These are phyloP conservation scores for Amblyopsis rosae DNA, from an alignment of 2,113 vertebrate genomes.

Conservation along the genomic window DNA sequence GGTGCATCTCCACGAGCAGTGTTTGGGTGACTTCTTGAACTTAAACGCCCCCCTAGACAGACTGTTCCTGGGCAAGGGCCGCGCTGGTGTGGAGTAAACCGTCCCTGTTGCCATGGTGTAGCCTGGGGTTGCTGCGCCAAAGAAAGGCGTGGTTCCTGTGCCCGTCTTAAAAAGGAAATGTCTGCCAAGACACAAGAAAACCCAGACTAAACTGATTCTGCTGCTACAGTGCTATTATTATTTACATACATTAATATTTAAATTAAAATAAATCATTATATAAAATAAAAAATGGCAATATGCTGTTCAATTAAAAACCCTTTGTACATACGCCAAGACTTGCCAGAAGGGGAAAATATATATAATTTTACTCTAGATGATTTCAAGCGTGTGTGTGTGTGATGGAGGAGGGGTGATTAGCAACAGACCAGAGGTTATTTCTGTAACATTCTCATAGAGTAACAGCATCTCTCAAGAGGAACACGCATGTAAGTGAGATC, in stretches of 20 bases:
- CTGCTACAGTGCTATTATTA: no score
- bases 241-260: no score
- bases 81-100: slow-evolving; percentile 95
- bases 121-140: slow-evolving; percentile 93
- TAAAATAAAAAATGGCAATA: no score
- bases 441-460: not conserved
- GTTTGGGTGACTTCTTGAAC: slow-evolving; percentile 97
- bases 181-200: slow-evolving; percentile 69
- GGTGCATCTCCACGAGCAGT: slow-evolving; percentile 98
- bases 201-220: not conserved
- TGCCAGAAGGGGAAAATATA: no score
- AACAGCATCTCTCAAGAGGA: slow-evolving; percentile 11
- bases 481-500: slow-evolving; percentile 37
- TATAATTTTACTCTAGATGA: no score
- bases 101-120: slow-evolving; percentile 98
- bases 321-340: no score
- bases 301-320: no score
- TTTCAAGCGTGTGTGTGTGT: no score
- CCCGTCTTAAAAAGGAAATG: slow-evolving; percentile 99
- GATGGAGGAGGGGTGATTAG: no score
- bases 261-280: no score
- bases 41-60: slow-evolving; percentile 97
- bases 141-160: slow-evolving; percentile 95
- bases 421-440: no score
- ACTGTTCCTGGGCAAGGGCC: slow-evolving; percentile 92